Base-by-base conservation (phyloP, 2,888 invertebrate species). In the Lasioglossum leucozonium region DNA sequence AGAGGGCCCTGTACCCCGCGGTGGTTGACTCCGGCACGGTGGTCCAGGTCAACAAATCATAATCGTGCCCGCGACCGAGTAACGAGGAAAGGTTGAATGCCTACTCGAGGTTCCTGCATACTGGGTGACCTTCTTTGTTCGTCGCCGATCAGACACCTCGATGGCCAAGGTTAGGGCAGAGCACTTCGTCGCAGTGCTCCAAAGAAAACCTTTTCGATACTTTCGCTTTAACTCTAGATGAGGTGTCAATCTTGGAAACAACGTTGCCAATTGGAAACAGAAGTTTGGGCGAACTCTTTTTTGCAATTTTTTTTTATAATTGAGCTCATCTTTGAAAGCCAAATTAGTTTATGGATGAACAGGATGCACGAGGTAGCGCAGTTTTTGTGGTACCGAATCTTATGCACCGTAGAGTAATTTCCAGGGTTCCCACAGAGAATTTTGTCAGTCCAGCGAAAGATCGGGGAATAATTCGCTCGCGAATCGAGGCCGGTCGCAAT, bases 41-140 rank as follows among this genome's bases (percentile, higher is more conserved):
- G 94, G 94, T 94, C 94, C 91, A 89, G 89, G 92, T 90, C 93
- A 93, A 92, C 94, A 93, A 94, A 93, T 93, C 93, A 93, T 93
- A 94, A 93, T 93, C 93, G 93, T 93, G 94, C 92, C 91, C 92
- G 92, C 92, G 90, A 93, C 91, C 90, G 90, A 90, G 92, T 93
- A 94, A 93, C 93, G 92, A 93, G 92, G 89, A 91, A 89, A 91
- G 89, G 82, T 85, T 87, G 90, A 89, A 91, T 91, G 88, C 89
- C 90, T 90, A 88, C 90, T 88, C 89, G 86, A 86, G 84, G 76
- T 83, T 84, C 83, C 76, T 71, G 74, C 62, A 78, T 83, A 85
- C 79, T 75, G 84, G 84, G 84, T 85, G 84, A 44, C 65, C 71
- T 74, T 62, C 65, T 37, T 69, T 37, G 26, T 51, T 55, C 72